Conservation (phyloP, 2,797 vertebrate species). For the Acridotheres tristis region DNA sequence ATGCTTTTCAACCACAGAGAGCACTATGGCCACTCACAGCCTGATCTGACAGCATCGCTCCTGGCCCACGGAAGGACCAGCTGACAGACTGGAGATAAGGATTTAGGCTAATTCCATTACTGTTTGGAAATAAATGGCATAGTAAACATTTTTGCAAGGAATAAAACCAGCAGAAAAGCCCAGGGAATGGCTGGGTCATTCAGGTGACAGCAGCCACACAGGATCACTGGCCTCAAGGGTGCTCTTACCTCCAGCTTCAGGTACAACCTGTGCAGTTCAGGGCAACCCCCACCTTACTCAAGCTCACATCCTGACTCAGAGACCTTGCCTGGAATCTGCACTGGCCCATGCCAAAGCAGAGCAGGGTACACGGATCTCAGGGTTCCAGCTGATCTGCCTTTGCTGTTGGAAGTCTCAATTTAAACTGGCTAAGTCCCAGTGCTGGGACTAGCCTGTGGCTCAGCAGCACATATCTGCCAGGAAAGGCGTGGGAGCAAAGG, state of each 20-base stretch:
- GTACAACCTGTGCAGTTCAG: not conserved
- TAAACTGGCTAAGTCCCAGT: not conserved
- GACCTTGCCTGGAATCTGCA: not conserved
- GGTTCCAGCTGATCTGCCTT: not conserved
- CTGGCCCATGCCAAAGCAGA: not conserved
- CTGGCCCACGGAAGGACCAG: not conserved
- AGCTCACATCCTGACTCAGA: not conserved
- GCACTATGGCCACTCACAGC: not conserved
- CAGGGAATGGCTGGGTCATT: not conserved
- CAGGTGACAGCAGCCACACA: not conserved
- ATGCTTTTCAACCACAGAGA: not conserved
- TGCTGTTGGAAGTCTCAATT: not conserved
- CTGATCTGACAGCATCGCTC: not conserved
- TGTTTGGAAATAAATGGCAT: conserved; percentile 42
- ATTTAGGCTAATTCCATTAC: conserved; percentile 16
- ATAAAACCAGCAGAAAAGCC: not conserved
- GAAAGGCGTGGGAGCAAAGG: not conserved
- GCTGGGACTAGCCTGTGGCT: not conserved
- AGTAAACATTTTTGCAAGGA: conserved; percentile 28
- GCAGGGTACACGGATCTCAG: not conserved
- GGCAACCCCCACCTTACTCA: not conserved
- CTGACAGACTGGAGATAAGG: not conserved
- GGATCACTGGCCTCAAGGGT: not conserved
- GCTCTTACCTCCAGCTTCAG: not conserved
- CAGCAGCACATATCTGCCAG: not conserved